Base-by-base conservation (phyloP, 2,888 invertebrate species). In the Euzophera pinguis region DNA sequence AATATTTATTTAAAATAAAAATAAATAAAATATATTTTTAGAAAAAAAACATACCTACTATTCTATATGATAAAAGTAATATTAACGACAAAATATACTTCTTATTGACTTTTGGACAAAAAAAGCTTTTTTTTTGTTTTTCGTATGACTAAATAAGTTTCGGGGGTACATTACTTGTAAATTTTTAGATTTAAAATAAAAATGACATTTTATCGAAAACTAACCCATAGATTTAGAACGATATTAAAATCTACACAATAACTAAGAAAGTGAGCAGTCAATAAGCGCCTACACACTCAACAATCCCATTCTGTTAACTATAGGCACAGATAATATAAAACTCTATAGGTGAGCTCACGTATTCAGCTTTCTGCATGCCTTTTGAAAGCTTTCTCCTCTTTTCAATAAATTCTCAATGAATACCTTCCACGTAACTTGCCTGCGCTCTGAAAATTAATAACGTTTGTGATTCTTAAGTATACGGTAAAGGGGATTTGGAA, bases 381-480 rank as follows among this genome's bases (percentile, higher is more conserved):
- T 81, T 79, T 80, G 61, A 81, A 78, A 69, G 71, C 74, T 74
- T 71, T 74, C 71, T 72, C 65, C 67, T 65, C 68, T 72, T 81
- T 79, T 82, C 79, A 83, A 85, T 84, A 82, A 80, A 79, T 70
- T 71, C 73, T 70, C 73, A 67, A 73, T 78, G 79, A 81, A 81
- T 81, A 63, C 67, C 65, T 60, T 57, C 61, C 60, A 52, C 60
- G 62, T 64, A 71, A 73, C 68, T 66, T 69, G 59, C 63, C 65
- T 71, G 64, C 70, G 65, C 59, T 63, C 62, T 66, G 63, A 64
- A 73, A 77, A 81, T 79, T 81, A 78, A 81, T 81, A 81, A 75
- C 69, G 65, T 63, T 71, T 69, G 64, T 61, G 53, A 56, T 50
- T 52, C 27, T 16, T 32, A 49, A 57, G 29, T 14, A 9, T 49